Evolutionary conservation across 2,797 vertebrate genomes (phyloP), one percentile per base, ranked within the genome.

Genomic region (Alcedo atthis): DNA sequence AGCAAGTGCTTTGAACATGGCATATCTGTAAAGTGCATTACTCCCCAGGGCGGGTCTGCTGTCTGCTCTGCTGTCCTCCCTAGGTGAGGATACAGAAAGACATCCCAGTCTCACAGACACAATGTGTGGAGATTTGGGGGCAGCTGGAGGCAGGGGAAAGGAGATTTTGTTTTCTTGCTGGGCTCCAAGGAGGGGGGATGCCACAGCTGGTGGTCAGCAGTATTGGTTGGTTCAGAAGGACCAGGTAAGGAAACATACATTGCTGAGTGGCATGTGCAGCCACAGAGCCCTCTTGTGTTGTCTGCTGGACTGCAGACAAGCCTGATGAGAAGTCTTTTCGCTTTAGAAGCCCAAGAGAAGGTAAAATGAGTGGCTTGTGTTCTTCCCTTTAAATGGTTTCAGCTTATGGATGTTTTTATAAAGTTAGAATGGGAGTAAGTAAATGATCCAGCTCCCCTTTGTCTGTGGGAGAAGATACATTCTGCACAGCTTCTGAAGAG

Each of bases 211-310:
- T 1, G 12, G 20, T 43, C 53, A 61, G 68, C 3, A 3, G 35
- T 1, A 3, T 22, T 7, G 61, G 6, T 13, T 3, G 5, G 14
- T 71, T 79, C 61, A 13, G 67, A 22, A 54, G 87, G 71, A 59
- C 3, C 26, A 24, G 80, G 42, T 25, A 66, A 81, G 64, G 26
- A 42, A 78, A 75, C 69, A 86, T 40, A 35, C 30, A 37, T 2
- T 0, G 4, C 55, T 13, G 68, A n/a, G 49, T 3, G 54, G 6
- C 16, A 1, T 12, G 57, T 28, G 95, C 94, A 94, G 90, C 93
- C 94, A 95, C 92, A 95, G 96, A 94, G 94, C 94, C 93, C 91
- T 95, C 95, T 97, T n/a, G 53, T 86, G 94, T 95, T 81, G 58
- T 57, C 59, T 88, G 80, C 83, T 11, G 84, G 67, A 46, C 21